Evolutionary conservation across 2,888 invertebrate genomes (phyloP).

Genomic region (Endotricha flammealis): DNA sequence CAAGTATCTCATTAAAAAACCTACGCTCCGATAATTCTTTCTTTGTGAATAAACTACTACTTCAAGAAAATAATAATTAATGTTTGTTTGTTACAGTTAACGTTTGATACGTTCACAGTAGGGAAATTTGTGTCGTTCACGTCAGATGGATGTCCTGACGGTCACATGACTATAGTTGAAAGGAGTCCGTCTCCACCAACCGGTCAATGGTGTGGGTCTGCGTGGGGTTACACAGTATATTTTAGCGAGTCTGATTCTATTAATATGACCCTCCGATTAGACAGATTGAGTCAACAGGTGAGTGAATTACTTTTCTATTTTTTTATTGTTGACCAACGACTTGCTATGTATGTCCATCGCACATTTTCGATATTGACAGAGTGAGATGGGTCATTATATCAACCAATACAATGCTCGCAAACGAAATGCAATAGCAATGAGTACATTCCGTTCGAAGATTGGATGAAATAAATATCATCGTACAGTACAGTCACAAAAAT

Average conservation of each 20-base stretch:
- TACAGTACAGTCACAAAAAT: too few relatives aligned
- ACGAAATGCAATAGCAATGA: too few relatives aligned
- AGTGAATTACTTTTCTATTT: conserved; percentile 21
- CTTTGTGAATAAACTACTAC: conserved; percentile 16
- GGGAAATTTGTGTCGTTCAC: conserved; percentile 89
- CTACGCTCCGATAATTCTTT: conserved; percentile 25
- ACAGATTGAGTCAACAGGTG: conserved; percentile 86
- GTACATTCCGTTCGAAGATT: too few relatives aligned
- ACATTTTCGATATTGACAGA: too few relatives aligned
- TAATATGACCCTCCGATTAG: conserved; percentile 84
- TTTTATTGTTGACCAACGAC: too few relatives aligned
- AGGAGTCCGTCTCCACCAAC: conserved; percentile 83
- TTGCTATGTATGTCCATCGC: too few relatives aligned
- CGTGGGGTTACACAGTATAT: conserved; percentile 91
- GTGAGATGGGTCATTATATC: too few relatives aligned
- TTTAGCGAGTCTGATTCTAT: conserved; percentile 90
- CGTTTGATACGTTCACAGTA: conserved; percentile 90
- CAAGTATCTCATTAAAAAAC: conserved; percentile 38
- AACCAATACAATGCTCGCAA: too few relatives aligned
- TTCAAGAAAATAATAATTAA: too few relatives aligned
- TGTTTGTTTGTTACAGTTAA: conserved; percentile 79
- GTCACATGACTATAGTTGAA: conserved; percentile 88
- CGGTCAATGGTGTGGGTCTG: conserved; percentile 90
- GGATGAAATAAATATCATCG: too few relatives aligned
- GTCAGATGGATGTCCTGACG: conserved; percentile 87